Conservation (phyloP, 2,888 invertebrate genomes). For the Blastobasis adustella region DNA sequence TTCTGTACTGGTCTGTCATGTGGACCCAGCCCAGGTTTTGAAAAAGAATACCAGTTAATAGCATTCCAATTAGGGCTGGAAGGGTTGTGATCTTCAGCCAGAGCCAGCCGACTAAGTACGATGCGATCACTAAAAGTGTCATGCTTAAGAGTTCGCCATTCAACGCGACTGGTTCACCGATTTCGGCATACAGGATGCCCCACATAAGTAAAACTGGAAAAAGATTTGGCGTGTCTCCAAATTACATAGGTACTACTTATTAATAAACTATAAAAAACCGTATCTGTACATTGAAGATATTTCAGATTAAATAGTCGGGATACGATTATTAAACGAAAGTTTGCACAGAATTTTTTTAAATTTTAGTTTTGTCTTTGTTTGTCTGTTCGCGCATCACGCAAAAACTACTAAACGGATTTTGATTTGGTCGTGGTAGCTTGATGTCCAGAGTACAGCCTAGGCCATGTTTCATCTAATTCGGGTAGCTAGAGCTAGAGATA, state of each 20-base stretch:
- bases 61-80: slow-evolving; percentile 85
- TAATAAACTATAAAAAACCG: background rate
- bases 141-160: slow-evolving; percentile 80
- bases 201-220: slow-evolving; percentile 76
- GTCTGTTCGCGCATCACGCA: background rate
- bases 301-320: background rate
- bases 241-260: background rate
- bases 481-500: too few relatives aligned
- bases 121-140: slow-evolving; percentile 78
- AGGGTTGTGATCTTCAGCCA: slow-evolving; percentile 79
- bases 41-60: slow-evolving; percentile 81
- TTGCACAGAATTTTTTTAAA: background rate
- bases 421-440: too few relatives aligned
- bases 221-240: background rate
- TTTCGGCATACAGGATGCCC: slow-evolving; percentile 79
- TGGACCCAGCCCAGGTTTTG: slow-evolving; percentile 78
- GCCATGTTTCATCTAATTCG: too few relatives aligned
- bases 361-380: background rate
- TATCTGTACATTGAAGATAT: too few relatives aligned
- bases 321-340: background rate
- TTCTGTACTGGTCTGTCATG: slow-evolving; percentile 75
- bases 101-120: slow-evolving; percentile 82
- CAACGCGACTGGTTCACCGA: slow-evolving; percentile 77
- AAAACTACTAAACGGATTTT: background rate
- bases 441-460: too few relatives aligned